These are phyloP conservation scores for Stictonetta naevosa DNA, from an alignment of 2,113 vertebrate species.

Conservation along the genomic window DNA sequence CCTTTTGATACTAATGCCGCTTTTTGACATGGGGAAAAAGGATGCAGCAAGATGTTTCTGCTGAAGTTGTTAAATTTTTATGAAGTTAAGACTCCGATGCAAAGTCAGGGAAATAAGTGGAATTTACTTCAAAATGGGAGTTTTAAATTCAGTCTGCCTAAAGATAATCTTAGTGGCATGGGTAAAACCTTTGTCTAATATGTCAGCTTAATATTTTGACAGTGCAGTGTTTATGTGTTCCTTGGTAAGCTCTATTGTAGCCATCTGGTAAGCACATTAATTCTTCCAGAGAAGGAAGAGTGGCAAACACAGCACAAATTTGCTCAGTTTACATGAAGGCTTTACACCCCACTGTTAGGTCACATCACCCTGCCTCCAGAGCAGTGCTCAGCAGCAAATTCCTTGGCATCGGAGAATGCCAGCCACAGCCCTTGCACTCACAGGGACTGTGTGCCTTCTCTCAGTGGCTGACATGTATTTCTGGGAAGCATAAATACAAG, in stretches of 20 bases:
- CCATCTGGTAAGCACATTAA: constrained; percentile 23
- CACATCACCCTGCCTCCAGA: neutral
- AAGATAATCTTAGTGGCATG: neutral
- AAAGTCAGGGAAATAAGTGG: neutral
- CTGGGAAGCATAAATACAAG: neutral
- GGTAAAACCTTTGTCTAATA: neutral
- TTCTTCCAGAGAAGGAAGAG: neutral
- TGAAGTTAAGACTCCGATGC: neutral
- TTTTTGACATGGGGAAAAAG: neutral
- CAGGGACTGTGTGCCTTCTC: neutral
- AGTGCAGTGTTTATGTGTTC: neutral
- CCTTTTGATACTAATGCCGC: neutral
- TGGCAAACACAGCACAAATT: neutral
- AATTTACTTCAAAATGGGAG: neutral
- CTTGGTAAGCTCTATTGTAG: neutral
- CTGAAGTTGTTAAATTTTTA: neutral
- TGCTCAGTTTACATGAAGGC: neutral
- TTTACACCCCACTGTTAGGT: neutral
- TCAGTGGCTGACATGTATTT: neutral
- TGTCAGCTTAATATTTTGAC: neutral
- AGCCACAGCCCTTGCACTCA: neutral
- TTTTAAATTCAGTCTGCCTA: neutral
- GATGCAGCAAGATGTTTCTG: neutral
- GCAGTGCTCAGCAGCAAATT: neutral
- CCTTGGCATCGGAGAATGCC: neutral